Base-by-base conservation (phyloP, 2,888 invertebrate species). In the Pachymerium ferrugineum region DNA sequence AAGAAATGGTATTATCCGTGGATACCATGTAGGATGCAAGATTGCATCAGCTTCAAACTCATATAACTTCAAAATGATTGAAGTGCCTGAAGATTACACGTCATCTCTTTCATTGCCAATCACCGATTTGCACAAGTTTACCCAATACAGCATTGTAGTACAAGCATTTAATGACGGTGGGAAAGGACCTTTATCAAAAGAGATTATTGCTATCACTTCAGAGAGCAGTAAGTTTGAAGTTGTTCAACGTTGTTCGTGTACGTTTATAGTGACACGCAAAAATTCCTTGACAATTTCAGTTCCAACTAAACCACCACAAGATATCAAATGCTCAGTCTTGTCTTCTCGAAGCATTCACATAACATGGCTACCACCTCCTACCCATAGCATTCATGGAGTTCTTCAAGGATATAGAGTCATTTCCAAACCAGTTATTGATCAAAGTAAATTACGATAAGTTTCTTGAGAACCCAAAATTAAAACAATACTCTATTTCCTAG, bases 381-480 rank as follows among this genome's bases (percentile, higher is more conserved):
- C 81, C 31, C 79, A 80, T 76, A 80, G 81, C 0, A 78, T 83
- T 3, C 80, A 83, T 75, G 83, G 83, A 1, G 79, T 82, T 28
- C 79, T 83, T 22, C 81, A 81, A 77, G 83, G 83, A 0, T 83
- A 82, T 80, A 81, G 75, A 73, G 80, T 82, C 22, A 76, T 81
- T 30, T 81, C 80, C 77, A 80, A 80, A 73, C 80, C 80, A 12
- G 14, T 38, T 10, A 38, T 10, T 0, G 14, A 38, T 38, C 38
- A 38, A 38, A 38, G 38, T 38, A 8, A 38, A 16, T 14, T 1
- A 16, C 3, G 0, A n/a, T 10, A 3, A 38, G 16, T 16, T 38
- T 16, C 38, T 16, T 3, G n/a, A 8, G 16, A 16, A 16, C 14
- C n/a, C n/a, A n/a, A n/a, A 10, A 38, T 0, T 1, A 38, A 38